Evolutionary conservation across 2,113 vertebrate species (phyloP).

Genomic region (Centrocercus urophasianus): DNA sequence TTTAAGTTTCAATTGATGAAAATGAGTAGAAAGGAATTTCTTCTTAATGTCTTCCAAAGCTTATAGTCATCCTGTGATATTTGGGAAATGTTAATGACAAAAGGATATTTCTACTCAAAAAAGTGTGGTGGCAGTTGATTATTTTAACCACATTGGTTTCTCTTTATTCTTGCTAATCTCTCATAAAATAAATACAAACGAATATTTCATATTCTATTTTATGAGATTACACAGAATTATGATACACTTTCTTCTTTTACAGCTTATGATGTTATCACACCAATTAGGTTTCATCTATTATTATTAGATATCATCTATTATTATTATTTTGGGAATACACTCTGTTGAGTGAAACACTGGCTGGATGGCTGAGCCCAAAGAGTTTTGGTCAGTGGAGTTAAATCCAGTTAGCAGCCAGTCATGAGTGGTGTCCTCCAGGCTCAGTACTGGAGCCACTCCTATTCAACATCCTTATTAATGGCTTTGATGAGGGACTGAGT

Average conservation of each 20-base stretch:
- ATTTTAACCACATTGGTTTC: neutral
- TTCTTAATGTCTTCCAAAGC: neutral
- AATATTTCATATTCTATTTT: neutral
- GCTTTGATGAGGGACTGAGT: too few relatives aligned
- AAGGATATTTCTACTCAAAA: neutral
- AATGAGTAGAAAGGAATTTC: neutral
- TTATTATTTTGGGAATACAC: too few relatives aligned
- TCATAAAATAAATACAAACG: neutral
- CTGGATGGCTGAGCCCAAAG: too few relatives aligned
- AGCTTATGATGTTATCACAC: neutral
- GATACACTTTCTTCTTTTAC: neutral
- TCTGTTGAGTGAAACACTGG: too few relatives aligned
- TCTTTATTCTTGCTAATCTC: neutral
- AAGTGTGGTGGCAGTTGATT: neutral
- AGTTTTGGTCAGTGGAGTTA: too few relatives aligned
- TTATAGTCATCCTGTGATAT: neutral
- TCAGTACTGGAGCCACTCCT: too few relatives aligned
- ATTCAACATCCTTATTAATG: too few relatives aligned
- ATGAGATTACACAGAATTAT: neutral
- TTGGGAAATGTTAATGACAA: neutral
- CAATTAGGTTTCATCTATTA: neutral
- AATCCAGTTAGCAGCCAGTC: too few relatives aligned
- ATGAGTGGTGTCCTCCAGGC: too few relatives aligned
- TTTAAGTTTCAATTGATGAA: neutral
- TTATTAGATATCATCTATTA: neutral